Percentiles rank a stretch among this genome's conserved stretches.
These are phyloP conservation scores for Rafetus swinhoei DNA, from an alignment of 2,113 vertebrate species.

Conservation along the genomic window DNA sequence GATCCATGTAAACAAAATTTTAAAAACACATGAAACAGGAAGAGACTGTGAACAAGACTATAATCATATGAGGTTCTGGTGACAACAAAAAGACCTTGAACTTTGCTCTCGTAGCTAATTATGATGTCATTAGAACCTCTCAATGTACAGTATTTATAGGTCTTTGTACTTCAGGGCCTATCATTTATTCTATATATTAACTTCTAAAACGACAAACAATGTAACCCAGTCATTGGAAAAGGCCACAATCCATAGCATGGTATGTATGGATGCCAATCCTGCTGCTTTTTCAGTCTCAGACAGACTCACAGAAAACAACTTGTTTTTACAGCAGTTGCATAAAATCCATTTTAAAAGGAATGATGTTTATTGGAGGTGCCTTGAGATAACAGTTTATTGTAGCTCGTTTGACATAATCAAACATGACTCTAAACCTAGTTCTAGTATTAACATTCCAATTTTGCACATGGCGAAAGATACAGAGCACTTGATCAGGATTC, in stretches of 20 bases:
- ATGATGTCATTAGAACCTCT: conserved; percentile 56
- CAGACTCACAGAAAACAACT: conserved; percentile 35
- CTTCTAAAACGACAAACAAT: conserved; percentile 70
- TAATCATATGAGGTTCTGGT: conserved; percentile 56
- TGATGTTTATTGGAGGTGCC: not conserved
- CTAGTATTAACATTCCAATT: not conserved
- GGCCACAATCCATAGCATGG: conserved; percentile 65
- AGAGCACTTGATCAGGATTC: conserved; percentile 54
- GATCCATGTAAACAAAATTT: conserved; percentile 2
- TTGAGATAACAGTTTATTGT: not conserved
- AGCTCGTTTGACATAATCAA: not conserved
- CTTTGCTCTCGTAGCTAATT: conserved; percentile 65
- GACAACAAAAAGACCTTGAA: conserved; percentile 61
- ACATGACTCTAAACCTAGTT: not conserved
- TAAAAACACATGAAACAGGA: conserved; percentile 53
- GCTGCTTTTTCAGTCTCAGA: conserved; percentile 54
- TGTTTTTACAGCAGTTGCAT: not conserved
- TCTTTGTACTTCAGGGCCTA: conserved; percentile 65
- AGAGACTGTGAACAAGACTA: conserved; percentile 40
- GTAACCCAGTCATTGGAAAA: conserved; percentile 67
- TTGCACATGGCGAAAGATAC: conserved; percentile 37
- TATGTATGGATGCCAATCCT: conserved; percentile 41
- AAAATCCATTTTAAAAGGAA: not conserved
- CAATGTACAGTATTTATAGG: conserved; percentile 50
- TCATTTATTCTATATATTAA: conserved; percentile 82